A percentile compares a stretch with the other conserved stretches of the same genome.
phyloP scores from a whole-genome alignment of 1,140 invertebrate genomes.

The Papilio dardanus region DNA sequence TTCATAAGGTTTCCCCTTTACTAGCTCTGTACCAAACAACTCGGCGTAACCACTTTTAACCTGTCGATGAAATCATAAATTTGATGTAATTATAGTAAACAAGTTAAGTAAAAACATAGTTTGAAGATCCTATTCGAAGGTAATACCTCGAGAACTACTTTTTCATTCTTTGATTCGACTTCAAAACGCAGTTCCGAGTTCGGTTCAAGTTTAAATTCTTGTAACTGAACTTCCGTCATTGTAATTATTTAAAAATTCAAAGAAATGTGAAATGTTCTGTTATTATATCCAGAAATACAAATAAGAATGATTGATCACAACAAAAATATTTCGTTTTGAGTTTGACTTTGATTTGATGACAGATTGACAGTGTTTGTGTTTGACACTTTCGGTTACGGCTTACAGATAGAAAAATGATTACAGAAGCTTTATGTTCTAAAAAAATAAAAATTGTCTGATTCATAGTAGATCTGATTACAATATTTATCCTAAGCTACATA shows the following conservation, averaged over 20 bases:
- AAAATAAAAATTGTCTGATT: no score
- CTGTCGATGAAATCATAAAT: slow-evolving; percentile 80
- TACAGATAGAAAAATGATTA: not conserved
- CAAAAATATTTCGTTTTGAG: slow-evolving; percentile 22
- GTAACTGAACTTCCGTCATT: slow-evolving; percentile 81
- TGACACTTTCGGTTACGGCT: not conserved
- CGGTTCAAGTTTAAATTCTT: slow-evolving; percentile 93
- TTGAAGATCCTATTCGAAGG: not conserved
- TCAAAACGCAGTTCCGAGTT: slow-evolving; percentile 97
- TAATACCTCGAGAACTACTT: slow-evolving; percentile 90
- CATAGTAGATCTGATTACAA: not conserved
- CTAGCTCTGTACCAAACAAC: slow-evolving; percentile 98
- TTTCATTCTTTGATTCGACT: slow-evolving; percentile 94
- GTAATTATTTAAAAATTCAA: slow-evolving; percentile 34
- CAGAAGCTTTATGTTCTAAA: not conserved
- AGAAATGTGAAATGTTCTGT: not conserved
- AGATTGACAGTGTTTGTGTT: slow-evolving; percentile 36
- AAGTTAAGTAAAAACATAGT: slow-evolving; percentile 24
- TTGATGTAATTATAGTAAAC: slow-evolving; percentile 44
- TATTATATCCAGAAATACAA: not conserved
- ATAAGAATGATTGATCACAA: slow-evolving; percentile 13
- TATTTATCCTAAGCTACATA: not conserved
- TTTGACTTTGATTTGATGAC: slow-evolving; percentile 2
- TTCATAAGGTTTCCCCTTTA: slow-evolving; percentile 95
- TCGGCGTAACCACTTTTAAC: slow-evolving; percentile 95